Conservation (phyloP, 2,888 invertebrate genomes). For the Drosophila suboccidentalis region DNA sequence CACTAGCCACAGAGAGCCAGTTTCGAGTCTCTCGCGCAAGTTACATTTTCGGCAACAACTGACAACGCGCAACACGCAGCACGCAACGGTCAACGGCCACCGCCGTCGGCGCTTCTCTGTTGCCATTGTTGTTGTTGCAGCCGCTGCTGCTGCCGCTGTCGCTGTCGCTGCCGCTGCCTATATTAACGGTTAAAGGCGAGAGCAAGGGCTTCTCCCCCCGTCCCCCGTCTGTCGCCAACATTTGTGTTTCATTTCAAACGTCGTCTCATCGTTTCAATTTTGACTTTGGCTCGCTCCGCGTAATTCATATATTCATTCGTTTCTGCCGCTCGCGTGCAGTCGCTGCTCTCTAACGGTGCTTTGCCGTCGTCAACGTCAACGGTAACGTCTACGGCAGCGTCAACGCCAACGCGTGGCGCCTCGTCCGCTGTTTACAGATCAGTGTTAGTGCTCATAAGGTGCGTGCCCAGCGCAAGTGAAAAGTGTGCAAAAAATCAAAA, state of each 20-base stretch:
- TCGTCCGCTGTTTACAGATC: slow-evolving; percentile 24
- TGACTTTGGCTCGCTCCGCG: slow-evolving; percentile 56
- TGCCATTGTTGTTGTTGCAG: slow-evolving; percentile 44
- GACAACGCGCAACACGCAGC: slow-evolving; percentile 20
- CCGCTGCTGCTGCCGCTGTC: slow-evolving; percentile 17
- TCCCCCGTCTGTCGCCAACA: not conserved
- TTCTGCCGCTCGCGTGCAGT: slow-evolving; percentile 74
- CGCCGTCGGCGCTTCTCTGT: slow-evolving; percentile 56
- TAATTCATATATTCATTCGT: slow-evolving; percentile 67
- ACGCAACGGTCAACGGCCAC: slow-evolving; percentile 37
- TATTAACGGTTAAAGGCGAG: slow-evolving; percentile 9
- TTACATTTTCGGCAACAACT: slow-evolving; percentile 48
- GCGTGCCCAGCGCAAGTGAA: slow-evolving; percentile 66
- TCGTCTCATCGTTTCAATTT: slow-evolving; percentile 43
- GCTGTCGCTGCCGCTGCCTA: slow-evolving; percentile 14
- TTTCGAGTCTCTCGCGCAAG: slow-evolving; percentile 13
- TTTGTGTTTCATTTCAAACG: slow-evolving; percentile 73
- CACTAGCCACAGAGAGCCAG: slow-evolving; percentile 44
- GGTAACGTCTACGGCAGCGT: slow-evolving; percentile 24
- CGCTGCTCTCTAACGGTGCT: slow-evolving; percentile 72
- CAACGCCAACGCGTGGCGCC: slow-evolving; percentile 50
- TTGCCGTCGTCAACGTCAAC: slow-evolving; percentile 52
- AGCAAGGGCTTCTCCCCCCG: not conserved
- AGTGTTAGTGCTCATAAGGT: slow-evolving; percentile 57
- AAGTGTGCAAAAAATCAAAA: slow-evolving; percentile 33